phyloP scores from a whole-genome alignment of 2,113 vertebrate genomes.

The Rhizomys pruinosus region DNA sequence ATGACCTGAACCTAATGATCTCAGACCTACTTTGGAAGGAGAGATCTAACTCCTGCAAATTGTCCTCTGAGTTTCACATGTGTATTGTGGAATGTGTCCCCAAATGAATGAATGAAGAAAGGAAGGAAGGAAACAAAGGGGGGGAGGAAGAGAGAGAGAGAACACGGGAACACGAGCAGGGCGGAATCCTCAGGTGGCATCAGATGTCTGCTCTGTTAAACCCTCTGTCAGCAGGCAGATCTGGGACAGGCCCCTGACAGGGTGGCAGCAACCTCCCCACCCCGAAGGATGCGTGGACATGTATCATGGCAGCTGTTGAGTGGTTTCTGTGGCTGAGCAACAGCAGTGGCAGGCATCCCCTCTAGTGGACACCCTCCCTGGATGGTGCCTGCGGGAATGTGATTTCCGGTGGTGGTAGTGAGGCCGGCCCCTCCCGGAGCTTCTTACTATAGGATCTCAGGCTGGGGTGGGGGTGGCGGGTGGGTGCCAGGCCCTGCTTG shows the following conservation, averaged over 20 bases:
- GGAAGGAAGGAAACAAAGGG: not conserved
- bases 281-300: not conserved
- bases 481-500: slow-evolving; percentile 50
- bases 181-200: not conserved
- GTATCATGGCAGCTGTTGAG: not conserved
- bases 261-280: no score
- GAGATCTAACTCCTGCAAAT: no score
- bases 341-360: not conserved
- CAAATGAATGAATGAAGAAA: no score
- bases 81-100: no score
- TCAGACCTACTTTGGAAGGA: no score
- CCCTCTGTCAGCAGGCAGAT: not conserved
- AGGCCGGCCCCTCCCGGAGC: not conserved
- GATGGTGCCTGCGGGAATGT: not conserved
- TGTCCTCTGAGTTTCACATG: no score
- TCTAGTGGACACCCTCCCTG: not conserved
- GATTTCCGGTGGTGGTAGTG: not conserved
- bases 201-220: not conserved
- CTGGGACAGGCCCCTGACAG: not conserved
- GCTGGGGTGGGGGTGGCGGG: not conserved
- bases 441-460: not conserved
- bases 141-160: fast-evolving
- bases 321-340: not conserved
- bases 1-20: no score
- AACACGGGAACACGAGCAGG: no score